Conservation (phyloP, 2,113 vertebrate genomes). For the Eonycteris spelaea region DNA sequence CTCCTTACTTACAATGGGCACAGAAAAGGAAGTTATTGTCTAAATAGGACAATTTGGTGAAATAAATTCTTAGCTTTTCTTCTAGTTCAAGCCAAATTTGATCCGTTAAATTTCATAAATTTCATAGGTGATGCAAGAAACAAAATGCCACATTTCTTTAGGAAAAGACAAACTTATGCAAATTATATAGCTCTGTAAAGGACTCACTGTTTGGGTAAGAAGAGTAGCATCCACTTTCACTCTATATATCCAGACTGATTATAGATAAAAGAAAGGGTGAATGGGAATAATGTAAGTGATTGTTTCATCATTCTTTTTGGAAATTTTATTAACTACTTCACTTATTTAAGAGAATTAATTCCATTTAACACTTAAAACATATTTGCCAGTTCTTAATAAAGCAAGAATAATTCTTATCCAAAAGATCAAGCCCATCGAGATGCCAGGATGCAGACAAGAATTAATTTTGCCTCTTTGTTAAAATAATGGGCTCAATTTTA, state of each 20-base stretch:
- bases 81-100: neutral
- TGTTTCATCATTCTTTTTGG: neutral
- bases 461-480: neutral
- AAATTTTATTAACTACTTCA: neutral
- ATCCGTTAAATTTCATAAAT: neutral
- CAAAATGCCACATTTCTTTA: neutral
- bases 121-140: neutral
- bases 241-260: neutral
- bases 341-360: neutral
- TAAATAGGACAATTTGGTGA: neutral
- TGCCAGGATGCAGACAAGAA: neutral
- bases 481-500: neutral
- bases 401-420: neutral
- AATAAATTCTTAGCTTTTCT: neutral
- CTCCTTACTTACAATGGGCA: neutral
- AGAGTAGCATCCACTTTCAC: neutral
- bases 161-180: neutral
- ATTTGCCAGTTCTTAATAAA: neutral
- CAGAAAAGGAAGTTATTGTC: neutral
- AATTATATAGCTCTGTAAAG: neutral
- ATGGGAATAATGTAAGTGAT: neutral
- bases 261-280: neutral
- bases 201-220: neutral
- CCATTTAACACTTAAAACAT: neutral
- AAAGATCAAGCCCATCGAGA: neutral